Evolutionary conservation across 2,113 vertebrate species (phyloP).

Genomic region (Pao palembangensis): DNA sequence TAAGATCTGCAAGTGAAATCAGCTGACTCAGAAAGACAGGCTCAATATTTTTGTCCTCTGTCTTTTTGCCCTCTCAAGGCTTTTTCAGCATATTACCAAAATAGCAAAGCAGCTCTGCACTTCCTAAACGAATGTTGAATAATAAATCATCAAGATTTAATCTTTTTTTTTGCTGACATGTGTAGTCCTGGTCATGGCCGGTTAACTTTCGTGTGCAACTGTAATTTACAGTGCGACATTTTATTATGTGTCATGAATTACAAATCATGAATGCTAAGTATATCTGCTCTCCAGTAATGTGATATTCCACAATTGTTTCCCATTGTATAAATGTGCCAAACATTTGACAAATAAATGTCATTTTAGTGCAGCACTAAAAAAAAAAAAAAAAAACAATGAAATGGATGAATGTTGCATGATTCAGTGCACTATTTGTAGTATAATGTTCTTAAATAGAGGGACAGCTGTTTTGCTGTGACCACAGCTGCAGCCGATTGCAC

Average conservation of each 20-base stretch:
- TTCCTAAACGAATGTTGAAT: background rate
- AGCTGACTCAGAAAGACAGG: slow-evolving; percentile 1
- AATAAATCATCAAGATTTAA: slow-evolving; percentile 7
- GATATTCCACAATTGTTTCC: too few species aligned
- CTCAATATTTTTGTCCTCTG: background rate
- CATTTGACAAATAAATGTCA: too few species aligned
- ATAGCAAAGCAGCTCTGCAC: slow-evolving; percentile 7
- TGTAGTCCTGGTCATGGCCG: too few species aligned
- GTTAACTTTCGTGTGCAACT: too few species aligned
- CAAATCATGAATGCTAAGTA: too few species aligned
- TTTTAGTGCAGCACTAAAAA: too few species aligned
- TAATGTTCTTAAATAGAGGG: slow-evolving; percentile 38
- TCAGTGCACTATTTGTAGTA: slow-evolving; percentile 8
- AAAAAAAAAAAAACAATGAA: too few species aligned
- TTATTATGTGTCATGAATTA: too few species aligned
- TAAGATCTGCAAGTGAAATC: background rate
- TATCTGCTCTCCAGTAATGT: too few species aligned
- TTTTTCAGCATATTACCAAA: background rate
- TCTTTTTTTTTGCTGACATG: background rate
- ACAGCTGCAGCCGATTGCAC: slow-evolving; percentile 32
- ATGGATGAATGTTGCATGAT: too few species aligned
- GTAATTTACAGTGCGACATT: too few species aligned
- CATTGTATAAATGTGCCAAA: too few species aligned
- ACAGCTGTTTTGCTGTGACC: slow-evolving; percentile 34
- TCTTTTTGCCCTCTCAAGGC: background rate